Percentiles rank a stretch among this genome's conserved stretches.
These are phyloP conservation scores for Tetrapedia diversipes DNA, from an alignment of 2,888 invertebrate species.

Conservation along the genomic window DNA sequence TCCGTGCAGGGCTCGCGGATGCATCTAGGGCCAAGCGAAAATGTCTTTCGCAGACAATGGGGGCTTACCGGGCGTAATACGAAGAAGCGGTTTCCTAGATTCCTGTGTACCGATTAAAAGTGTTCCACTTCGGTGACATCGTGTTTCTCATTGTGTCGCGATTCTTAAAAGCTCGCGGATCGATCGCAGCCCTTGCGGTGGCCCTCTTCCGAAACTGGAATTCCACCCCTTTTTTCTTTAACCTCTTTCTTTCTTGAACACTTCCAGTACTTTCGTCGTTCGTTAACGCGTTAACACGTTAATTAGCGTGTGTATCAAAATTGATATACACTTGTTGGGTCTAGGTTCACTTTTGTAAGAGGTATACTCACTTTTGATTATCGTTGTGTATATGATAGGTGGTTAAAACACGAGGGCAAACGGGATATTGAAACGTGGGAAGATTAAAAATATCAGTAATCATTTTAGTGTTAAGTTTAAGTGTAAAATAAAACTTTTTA, in stretches of 20 bases:
- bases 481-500: too few species aligned
- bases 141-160: conserved; percentile 58
- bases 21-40: conserved; percentile 40
- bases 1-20: conserved; percentile 22
- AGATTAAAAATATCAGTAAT: too few species aligned
- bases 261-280: background rate
- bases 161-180: conserved; percentile 60
- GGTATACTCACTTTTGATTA: too few species aligned
- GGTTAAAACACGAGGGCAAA: too few species aligned
- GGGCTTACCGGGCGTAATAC: conserved; percentile 52
- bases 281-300: too few species aligned
- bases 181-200: conserved; percentile 45
- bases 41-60: conserved; percentile 57
- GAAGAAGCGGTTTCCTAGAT: conserved; percentile 59
- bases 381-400: too few species aligned
- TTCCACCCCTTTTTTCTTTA: background rate
- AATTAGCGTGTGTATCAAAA: too few species aligned
- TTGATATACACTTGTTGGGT: too few species aligned
- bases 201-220: conserved; percentile 28
- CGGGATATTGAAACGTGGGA: too few species aligned
- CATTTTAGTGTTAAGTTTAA: too few species aligned
- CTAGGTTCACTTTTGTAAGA: too few species aligned
- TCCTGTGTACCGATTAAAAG: conserved; percentile 65
- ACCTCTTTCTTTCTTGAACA: background rate
- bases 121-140: conserved; percentile 57